These are phyloP conservation scores for Euplagia quadripunctaria DNA, from an alignment of 2,888 invertebrate species.

Conservation along the genomic window DNA sequence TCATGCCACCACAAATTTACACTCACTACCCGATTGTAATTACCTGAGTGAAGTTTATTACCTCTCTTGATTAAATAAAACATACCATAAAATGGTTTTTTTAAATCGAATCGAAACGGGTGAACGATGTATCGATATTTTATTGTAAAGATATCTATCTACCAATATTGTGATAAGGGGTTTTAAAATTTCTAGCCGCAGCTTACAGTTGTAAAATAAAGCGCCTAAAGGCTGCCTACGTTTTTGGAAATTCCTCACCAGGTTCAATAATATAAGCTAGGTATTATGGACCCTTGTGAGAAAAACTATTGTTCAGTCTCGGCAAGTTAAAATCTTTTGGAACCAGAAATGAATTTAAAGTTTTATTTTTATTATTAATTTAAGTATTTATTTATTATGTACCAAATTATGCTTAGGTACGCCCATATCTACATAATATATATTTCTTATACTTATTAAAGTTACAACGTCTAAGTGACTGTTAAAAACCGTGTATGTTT, in stretches of 20 bases:
- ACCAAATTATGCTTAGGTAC: no score
- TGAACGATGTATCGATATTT: slow-evolving; percentile 34
- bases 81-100: slow-evolving; percentile 72
- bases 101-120: slow-evolving; percentile 52
- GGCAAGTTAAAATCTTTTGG: background rate
- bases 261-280: background rate
- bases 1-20: slow-evolving; percentile 81
- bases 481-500: no score
- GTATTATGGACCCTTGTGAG: background rate
- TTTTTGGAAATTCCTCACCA: background rate
- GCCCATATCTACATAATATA: no score
- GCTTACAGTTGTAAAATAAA: background rate
- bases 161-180: slow-evolving; percentile 9
- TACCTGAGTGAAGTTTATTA: slow-evolving; percentile 76
- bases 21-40: slow-evolving; percentile 83
- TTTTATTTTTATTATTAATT: no score
- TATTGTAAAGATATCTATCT: slow-evolving; percentile 34
- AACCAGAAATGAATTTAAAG: background rate
- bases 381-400: no score
- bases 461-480: no score
- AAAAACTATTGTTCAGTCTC: background rate
- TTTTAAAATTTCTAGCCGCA: background rate
- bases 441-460: no score
- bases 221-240: no score
- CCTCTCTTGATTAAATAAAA: slow-evolving; percentile 81